phyloP scores from a whole-genome alignment of 2,888 invertebrate genomes.

The Conistra vaccinii region DNA sequence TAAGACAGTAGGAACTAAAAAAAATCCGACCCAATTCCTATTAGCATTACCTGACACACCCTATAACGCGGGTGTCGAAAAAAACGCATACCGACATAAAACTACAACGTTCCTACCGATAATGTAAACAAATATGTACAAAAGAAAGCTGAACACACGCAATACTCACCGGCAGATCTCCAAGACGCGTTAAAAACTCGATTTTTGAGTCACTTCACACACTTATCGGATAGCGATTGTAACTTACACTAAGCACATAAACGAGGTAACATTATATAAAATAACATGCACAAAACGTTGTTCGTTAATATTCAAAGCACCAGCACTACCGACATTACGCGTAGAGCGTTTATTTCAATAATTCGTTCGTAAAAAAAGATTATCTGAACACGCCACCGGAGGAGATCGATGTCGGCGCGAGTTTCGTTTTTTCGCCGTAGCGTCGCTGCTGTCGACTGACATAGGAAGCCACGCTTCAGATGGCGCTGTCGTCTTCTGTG shows the following conservation, averaged over 20 bases:
- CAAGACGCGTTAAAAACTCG: conserved; percentile 76
- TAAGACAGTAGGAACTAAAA: conserved; percentile 64
- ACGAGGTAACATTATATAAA: conserved; percentile 84
- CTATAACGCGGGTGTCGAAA: conserved; percentile 72
- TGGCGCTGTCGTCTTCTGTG: conserved; percentile 73
- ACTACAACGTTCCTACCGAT: conserved; percentile 68
- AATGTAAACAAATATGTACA: conserved; percentile 74
- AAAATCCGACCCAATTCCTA: conserved; percentile 79
- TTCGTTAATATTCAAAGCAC: conserved; percentile 83
- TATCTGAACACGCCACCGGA: conserved; percentile 82
- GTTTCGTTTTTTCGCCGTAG: conserved; percentile 82
- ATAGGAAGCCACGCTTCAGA: conserved; percentile 70
- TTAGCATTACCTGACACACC: conserved; percentile 83
- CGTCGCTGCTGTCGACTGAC: conserved; percentile 75
- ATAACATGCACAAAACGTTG: conserved; percentile 84
- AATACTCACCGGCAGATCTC: conserved; percentile 85
- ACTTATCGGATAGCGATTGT: conserved; percentile 78
- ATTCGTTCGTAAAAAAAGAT: conserved; percentile 84
- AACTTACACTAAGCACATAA: conserved; percentile 88
- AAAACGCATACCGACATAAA: conserved; percentile 68
- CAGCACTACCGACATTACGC: conserved; percentile 88
- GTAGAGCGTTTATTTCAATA: conserved; percentile 82
- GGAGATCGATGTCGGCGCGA: conserved; percentile 87
- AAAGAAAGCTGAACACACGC: conserved; percentile 75
- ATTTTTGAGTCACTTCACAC: conserved; percentile 83